Conservation (phyloP, 2,113 vertebrate genomes). For the Polyodon spathula region DNA sequence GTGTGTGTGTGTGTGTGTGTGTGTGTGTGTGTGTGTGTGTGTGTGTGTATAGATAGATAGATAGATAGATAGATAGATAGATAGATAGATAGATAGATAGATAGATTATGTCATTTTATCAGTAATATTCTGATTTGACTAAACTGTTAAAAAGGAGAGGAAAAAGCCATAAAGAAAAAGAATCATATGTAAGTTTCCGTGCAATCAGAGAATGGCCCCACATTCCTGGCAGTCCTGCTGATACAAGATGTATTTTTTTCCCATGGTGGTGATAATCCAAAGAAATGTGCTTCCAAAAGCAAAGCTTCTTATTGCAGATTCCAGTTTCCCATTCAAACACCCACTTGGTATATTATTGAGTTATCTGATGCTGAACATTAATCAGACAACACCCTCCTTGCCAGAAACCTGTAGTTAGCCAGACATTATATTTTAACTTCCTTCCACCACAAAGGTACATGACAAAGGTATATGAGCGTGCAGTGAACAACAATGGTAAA, state of each 20-base stretch:
- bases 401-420: neutral
- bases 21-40: no score
- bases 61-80: no score
- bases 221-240: neutral
- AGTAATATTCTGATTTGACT: no score
- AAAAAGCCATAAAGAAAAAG: no score
- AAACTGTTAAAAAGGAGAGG: no score
- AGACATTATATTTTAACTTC: neutral
- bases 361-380: neutral
- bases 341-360: neutral
- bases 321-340: neutral
- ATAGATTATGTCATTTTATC: no score
- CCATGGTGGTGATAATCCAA: neutral
- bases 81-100: no score
- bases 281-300: neutral
- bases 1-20: no score
- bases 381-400: neutral
- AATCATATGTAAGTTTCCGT: no score
- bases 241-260: neutral
- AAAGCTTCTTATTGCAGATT: neutral
- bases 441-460: neutral
- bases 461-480: no score
- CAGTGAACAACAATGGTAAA: no score
- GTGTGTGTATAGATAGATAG: no score
- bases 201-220: neutral